Evolutionary conservation across 2,797 vertebrate species (phyloP).

Genomic region (Ctenopoma multispine): DNA sequence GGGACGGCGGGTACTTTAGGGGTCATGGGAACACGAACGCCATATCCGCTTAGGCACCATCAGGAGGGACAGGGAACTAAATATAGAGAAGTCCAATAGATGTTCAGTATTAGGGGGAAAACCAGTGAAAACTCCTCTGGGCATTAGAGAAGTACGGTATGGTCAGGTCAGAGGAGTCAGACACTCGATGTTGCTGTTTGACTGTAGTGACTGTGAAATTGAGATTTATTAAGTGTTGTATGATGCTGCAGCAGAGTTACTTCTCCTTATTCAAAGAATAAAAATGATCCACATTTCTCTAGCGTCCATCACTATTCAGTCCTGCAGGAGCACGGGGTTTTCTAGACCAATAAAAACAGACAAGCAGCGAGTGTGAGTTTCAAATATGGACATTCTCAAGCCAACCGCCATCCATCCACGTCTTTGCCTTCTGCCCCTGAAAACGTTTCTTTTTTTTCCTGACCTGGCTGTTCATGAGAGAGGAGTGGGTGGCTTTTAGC

Average conservation of each 20-base stretch:
- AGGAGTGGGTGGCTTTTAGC: conserved; percentile 83
- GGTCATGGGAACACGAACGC: conserved; percentile 90
- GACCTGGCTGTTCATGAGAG: conserved; percentile 80
- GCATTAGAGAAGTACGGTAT: conserved; percentile 59
- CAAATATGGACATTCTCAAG: conserved; percentile 56
- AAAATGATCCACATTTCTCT: neutral
- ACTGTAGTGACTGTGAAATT: conserved; percentile 24
- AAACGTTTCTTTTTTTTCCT: conserved; percentile 45
- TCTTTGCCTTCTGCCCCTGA: conserved; percentile 36
- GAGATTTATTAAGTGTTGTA: conserved; percentile 27
- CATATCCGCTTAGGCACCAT: conserved; percentile 85
- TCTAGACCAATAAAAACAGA: conserved; percentile 31
- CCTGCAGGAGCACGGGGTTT: conserved; percentile 4
- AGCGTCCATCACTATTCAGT: conserved; percentile 1
- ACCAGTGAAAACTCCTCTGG: conserved; percentile 71
- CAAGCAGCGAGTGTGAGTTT: conserved; percentile 41
- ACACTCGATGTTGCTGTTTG: conserved; percentile 31
- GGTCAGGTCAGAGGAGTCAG: conserved; percentile 52
- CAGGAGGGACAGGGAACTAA: conserved; percentile 87
- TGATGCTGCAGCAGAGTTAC: conserved; percentile 1
- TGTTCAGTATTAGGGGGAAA: conserved; percentile 76
- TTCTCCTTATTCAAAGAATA: conserved; percentile 12
- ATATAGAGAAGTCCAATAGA: conserved; percentile 87
- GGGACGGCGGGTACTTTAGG: conserved; percentile 74
- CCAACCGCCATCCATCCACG: conserved; percentile 42